Percentiles rank a stretch among this genome's conserved stretches.
These are phyloP conservation scores for Mystacornis crossleyi DNA, from an alignment of 2,113 vertebrate genomes.

Conservation along the genomic window DNA sequence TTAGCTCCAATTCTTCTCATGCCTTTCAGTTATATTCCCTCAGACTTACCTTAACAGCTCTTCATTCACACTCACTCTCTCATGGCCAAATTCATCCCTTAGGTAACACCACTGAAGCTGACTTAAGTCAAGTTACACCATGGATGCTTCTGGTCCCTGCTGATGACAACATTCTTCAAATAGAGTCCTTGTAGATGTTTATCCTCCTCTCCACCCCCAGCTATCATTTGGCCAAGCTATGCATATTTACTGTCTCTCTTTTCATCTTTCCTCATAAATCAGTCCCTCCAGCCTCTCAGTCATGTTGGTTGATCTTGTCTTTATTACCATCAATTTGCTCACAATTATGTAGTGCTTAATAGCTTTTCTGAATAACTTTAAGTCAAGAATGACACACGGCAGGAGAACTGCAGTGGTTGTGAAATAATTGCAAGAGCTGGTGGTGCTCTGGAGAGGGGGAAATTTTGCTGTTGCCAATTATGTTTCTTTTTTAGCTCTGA, in stretches of 20 bases:
- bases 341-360: constrained; percentile 55
- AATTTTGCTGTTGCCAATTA: not conserved
- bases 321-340: constrained; percentile 71
- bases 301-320: constrained; percentile 67
- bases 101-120: not conserved
- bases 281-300: constrained; percentile 64
- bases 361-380: constrained; percentile 43
- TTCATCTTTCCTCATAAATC: constrained; percentile 69
- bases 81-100: not conserved
- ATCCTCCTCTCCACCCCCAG: not conserved
- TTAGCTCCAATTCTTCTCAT: not conserved
- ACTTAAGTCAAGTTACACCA: not conserved
- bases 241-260: constrained; percentile 42
- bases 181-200: not conserved
- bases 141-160: not conserved
- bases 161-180: not conserved
- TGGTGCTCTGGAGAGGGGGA: not conserved
- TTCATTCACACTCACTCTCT: not conserved
- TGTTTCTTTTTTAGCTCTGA: not conserved
- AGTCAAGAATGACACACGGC: not conserved
- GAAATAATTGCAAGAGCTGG: constrained; percentile 1
- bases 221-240: constrained; percentile 40
- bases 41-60: not conserved
- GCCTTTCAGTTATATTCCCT: not conserved
- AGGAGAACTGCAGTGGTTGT: not conserved